Percentiles rank a stretch among this genome's conserved stretches.
Conservation (phyloP, 1,140 invertebrate genomes). For the Drosophila fuyamai region DNA sequence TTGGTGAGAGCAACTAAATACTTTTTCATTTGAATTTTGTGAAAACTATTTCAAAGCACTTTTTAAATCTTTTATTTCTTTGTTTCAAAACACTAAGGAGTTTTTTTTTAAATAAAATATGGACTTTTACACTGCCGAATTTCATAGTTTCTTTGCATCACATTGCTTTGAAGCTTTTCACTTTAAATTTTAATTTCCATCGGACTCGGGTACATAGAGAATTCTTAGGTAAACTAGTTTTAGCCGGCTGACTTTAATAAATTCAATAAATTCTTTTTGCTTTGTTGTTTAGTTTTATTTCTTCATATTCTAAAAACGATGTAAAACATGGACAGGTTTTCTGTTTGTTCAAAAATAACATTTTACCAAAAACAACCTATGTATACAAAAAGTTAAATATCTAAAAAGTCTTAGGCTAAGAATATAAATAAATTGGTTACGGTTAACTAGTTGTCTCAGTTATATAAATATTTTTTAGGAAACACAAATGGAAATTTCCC, state of each 20-base stretch:
- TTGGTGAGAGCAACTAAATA: conserved; percentile 10
- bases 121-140: conserved; percentile 42
- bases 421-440: conserved; percentile 45
- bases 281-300: conserved; percentile 8
- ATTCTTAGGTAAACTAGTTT: conserved; percentile 29
- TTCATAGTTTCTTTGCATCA: conserved; percentile 60
- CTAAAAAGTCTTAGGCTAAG: conserved; percentile 49
- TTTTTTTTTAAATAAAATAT: conserved; percentile 67
- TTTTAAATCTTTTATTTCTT: conserved; percentile 1
- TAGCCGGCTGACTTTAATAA: neutral
- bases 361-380: conserved; percentile 62
- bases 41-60: conserved; percentile 27
- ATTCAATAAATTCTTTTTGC: conserved; percentile 31
- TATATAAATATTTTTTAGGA: conserved; percentile 17
- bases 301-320: conserved; percentile 59
- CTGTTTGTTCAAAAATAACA: conserved; percentile 42
- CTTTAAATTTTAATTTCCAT: conserved; percentile 25
- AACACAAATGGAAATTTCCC: conserved; percentile 37
- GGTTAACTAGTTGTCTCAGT: conserved; percentile 13
- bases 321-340: conserved; percentile 71
- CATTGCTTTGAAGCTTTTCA: conserved; percentile 62
- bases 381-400: conserved; percentile 52
- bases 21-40: conserved; percentile 36
- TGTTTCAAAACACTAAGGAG: conserved; percentile 14
- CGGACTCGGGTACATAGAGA: conserved; percentile 31